A percentile compares a stretch with the other conserved stretches of the same genome.
phyloP scores from a whole-genome alignment of 2,797 vertebrate genomes.

The Gallirallus australis region DNA sequence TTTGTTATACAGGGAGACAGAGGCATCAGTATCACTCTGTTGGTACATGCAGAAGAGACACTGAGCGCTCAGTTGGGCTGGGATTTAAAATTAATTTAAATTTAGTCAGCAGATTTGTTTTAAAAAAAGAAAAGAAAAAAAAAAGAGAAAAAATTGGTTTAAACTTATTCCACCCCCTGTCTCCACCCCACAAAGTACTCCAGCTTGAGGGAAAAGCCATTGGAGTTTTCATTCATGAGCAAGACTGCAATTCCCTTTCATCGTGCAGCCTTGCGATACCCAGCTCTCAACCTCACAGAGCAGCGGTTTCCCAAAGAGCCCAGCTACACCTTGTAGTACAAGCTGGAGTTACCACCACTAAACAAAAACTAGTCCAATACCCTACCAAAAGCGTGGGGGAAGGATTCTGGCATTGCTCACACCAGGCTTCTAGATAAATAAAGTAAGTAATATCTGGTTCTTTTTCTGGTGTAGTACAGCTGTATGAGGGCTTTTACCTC shows the following conservation, averaged over 20 bases:
- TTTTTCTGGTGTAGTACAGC: neutral
- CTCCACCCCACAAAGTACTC: neutral
- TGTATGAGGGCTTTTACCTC: neutral
- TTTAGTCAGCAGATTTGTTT: constrained; percentile 10
- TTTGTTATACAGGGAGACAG: neutral
- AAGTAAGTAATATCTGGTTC: neutral
- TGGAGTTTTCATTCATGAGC: constrained; percentile 28
- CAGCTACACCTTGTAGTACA: neutral
- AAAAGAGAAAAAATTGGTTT: neutral
- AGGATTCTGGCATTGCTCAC: neutral
- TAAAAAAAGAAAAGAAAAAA: neutral
- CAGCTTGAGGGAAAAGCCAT: constrained; percentile 5
- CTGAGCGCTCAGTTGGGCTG: neutral
- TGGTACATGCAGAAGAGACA: neutral
- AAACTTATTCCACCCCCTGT: constrained; percentile 49
- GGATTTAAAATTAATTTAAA: constrained; percentile 57
- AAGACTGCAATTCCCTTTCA: neutral
- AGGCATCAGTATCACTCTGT: neutral
- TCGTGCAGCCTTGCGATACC: neutral
- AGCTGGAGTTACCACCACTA: neutral
- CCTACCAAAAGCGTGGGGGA: neutral
- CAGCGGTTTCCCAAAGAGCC: neutral
- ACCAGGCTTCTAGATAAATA: neutral
- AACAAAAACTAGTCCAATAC: neutral
- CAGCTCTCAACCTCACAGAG: neutral